Base-by-base conservation (phyloP, 2,113 vertebrate genomes). In the Oreocharis arfaki region DNA sequence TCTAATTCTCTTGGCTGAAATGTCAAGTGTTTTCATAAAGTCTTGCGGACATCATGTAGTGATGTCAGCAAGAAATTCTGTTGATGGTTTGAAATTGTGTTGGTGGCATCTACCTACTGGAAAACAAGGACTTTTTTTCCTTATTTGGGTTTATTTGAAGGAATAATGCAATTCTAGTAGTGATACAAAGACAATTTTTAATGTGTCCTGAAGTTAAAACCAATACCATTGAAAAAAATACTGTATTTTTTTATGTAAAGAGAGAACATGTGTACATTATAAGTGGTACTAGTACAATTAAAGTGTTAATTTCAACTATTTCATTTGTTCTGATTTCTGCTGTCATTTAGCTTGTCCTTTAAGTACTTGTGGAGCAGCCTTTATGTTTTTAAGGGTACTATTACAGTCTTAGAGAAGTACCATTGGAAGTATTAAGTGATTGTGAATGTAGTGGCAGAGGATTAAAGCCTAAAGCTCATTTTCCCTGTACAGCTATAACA, bases 401-500 rank as follows among this genome's bases (percentile, higher is more conserved):
- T 35, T 52, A 57, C 2, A 32, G 9, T 67, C 5, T 59, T 73
- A 20, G 18, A 42, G 35, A 75, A 63, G 52, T 14, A 42, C 13
- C 42, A 59, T 24, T 52, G 52, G 56, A 63, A 67, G 10, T 78
- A 67, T 74, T 69, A 84, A 61, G 50, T 50, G 44, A 56, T 65
- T 44, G 33, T 59, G 49, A 90, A 24, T 1, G 7, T 60, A 49
- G 11, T 32, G 21, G 30, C 41, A 41, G 87, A 70, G 30, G n/a
- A 87, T 88, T 82, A 60, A 96, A 91, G 32, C 27, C 8, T 42
- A 56, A 91, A 91, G 61, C 85, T 91, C 15, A 4, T 68, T 84
- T 89, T n/a, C 39, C 27, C 27, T 47, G 21, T 46, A 55, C 46
- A 80, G 39, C 42, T 75, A 6, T 41, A 80, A 35, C 0, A 3